Percentiles rank a stretch among this genome's conserved stretches.
These are phyloP conservation scores for Ia io DNA, from an alignment of 2,113 vertebrate genomes.

Conservation along the genomic window DNA sequence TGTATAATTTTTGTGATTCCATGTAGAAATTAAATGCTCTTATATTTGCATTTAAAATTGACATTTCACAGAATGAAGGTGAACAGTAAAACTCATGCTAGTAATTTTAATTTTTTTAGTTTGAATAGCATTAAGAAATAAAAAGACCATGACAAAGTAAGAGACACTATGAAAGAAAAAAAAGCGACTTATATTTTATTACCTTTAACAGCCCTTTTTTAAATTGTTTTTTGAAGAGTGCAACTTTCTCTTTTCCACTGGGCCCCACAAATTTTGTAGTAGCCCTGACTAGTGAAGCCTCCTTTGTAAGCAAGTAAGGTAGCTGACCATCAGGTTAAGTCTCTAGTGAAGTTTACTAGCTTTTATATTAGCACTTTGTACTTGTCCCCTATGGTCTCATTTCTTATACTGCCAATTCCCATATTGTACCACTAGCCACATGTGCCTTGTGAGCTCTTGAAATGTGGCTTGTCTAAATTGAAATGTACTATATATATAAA, in stretches of 20 bases:
- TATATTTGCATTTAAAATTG: neutral
- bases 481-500: neutral
- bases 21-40: neutral
- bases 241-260: neutral
- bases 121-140: neutral
- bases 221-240: neutral
- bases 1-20: neutral
- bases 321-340: neutral
- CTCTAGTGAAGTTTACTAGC: neutral
- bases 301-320: neutral
- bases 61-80: neutral
- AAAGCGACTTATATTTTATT: neutral
- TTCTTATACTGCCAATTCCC: neutral
- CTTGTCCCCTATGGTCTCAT: neutral
- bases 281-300: neutral
- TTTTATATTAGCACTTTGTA: neutral
- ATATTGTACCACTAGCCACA: neutral
- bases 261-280: neutral
- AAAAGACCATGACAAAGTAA: neutral
- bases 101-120: neutral
- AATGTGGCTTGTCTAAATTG: neutral
- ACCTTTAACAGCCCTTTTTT: neutral
- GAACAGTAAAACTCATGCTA: neutral
- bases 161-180: neutral
- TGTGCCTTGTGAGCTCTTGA: neutral